These are phyloP conservation scores for Cirrhinus mrigala DNA, from an alignment of 2,797 vertebrate genomes.

Conservation along the genomic window DNA sequence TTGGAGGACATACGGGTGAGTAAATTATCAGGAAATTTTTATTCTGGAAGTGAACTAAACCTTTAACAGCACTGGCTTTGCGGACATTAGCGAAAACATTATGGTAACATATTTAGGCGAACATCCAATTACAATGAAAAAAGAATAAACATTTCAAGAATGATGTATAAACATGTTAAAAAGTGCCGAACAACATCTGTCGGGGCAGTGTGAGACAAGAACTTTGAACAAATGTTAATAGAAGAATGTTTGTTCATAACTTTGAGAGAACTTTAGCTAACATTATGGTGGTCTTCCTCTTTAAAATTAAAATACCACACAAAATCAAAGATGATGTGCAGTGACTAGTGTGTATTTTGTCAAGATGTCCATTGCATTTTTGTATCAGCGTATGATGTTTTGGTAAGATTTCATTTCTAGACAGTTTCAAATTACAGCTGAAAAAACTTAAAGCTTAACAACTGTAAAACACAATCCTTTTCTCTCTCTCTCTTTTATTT, in stretches of 20 bases:
- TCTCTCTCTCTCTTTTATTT: conserved; percentile 58
- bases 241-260: not conserved
- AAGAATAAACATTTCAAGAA: not conserved
- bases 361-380: not conserved
- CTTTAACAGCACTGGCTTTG: not conserved
- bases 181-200: not conserved
- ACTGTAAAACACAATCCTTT: conserved; percentile 48
- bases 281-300: not conserved
- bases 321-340: not conserved
- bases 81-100: not conserved
- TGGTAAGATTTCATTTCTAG: not conserved
- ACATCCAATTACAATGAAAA: not conserved
- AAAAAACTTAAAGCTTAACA: not conserved
- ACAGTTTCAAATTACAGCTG: not conserved
- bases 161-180: not conserved
- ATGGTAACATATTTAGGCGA: not conserved
- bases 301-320: not conserved
- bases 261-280: not conserved
- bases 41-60: too few relatives aligned
- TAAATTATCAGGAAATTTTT: too few relatives aligned
- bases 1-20: too few relatives aligned
- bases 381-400: not conserved
- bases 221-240: not conserved
- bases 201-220: not conserved
- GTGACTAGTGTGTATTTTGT: not conserved